Evolutionary conservation across 92 coral and sea anemone genomes (phyloP).

Genomic region (Scolanthus callimorphus): DNA sequence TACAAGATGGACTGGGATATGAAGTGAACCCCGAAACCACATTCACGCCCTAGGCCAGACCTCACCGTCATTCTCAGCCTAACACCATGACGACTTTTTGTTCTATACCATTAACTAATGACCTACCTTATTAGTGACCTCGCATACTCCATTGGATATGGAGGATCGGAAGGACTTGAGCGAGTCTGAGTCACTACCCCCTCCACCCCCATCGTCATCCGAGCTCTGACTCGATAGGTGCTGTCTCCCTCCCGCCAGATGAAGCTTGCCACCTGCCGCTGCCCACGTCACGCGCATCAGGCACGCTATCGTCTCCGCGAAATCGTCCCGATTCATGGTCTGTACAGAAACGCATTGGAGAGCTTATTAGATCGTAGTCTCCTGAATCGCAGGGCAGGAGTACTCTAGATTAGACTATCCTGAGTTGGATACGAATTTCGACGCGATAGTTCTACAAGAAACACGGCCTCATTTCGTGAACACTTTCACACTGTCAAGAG

Average conservation of each 20-base stretch:
- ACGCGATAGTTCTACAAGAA: too few relatives aligned
- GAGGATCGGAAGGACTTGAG: constrained; percentile 74
- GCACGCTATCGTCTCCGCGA: constrained; percentile 90
- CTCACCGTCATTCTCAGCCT: too few relatives aligned
- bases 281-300: constrained; percentile 96
- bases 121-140: constrained; percentile 84
- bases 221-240: constrained; percentile 85
- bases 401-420: too few relatives aligned
- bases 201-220: constrained; percentile 77
- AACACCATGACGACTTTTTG: too few relatives aligned
- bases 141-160: constrained; percentile 57
- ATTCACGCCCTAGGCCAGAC: too few relatives aligned
- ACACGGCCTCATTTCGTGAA: too few relatives aligned
- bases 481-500: background rate
- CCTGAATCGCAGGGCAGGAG: too few relatives aligned
- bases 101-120: too few relatives aligned
- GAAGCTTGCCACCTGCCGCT: constrained; percentile 82
- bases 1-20: too few relatives aligned
- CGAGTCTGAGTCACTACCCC: constrained; percentile 83
- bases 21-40: too few relatives aligned
- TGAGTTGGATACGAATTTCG: too few relatives aligned
- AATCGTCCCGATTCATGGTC: constrained; percentile 93
- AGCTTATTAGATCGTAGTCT: too few relatives aligned
- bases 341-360: constrained; percentile 5
- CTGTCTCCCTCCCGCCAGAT: constrained; percentile 91